phyloP scores from a whole-genome alignment of 2,113 vertebrate genomes.

The Prionailurus viverrinus region DNA sequence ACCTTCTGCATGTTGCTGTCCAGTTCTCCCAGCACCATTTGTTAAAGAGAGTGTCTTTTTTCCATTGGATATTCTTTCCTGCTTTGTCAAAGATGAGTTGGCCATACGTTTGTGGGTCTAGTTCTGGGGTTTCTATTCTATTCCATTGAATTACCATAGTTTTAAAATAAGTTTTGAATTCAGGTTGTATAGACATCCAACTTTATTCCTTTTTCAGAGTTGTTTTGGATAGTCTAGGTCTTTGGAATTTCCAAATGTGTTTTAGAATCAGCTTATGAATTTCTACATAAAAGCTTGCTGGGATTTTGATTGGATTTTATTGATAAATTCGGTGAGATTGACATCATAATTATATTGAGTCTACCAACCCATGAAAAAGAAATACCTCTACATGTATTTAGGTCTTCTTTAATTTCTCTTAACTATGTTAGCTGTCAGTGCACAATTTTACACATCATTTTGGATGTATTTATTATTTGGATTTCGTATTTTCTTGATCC shows the following conservation, averaged over 20 bases:
- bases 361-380: neutral
- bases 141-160: neutral
- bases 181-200: neutral
- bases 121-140: too few relatives aligned
- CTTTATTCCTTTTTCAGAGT: neutral
- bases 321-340: neutral
- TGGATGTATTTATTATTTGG: neutral
- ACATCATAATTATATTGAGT: neutral
- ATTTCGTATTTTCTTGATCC: neutral
- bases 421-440: neutral
- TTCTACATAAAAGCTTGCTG: neutral
- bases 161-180: neutral
- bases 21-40: too few relatives aligned
- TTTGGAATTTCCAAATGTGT: constrained; percentile 17
- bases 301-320: neutral
- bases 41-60: too few relatives aligned
- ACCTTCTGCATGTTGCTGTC: too few relatives aligned
- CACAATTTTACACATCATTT: neutral
- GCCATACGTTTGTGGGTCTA: too few relatives aligned
- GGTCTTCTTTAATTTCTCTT: neutral
- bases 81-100: too few relatives aligned
- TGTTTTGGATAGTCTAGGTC: neutral
- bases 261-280: constrained; percentile 13
- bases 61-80: too few relatives aligned
- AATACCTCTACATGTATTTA: neutral